These are phyloP conservation scores for Maniola jurtina DNA, from an alignment of 1,140 invertebrate genomes.

Conservation along the genomic window DNA sequence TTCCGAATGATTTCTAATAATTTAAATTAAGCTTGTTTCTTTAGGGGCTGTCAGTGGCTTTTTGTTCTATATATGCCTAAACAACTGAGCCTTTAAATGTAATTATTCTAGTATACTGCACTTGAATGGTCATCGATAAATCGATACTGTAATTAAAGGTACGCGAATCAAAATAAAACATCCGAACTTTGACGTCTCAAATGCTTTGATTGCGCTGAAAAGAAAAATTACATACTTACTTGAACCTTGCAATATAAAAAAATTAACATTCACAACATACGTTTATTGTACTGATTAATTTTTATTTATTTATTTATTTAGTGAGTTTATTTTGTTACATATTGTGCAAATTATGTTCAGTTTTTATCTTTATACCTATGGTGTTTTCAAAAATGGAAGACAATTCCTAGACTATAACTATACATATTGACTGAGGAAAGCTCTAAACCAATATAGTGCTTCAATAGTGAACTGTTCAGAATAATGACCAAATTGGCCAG, in stretches of 20 bases:
- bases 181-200: neutral
- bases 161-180: conserved; percentile 7
- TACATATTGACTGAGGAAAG: conserved; percentile 22
- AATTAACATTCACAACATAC: neutral
- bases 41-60: conserved; percentile 71
- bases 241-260: neutral
- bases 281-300: neutral
- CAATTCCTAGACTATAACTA: neutral
- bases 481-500: conserved; percentile 60
- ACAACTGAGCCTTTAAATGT: conserved; percentile 25
- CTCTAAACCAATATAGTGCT: conserved; percentile 29
- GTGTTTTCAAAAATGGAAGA: conserved; percentile 17
- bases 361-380: conserved; percentile 13
- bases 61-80: conserved; percentile 55
- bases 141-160: conserved; percentile 35
- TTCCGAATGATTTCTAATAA: conserved; percentile 60
- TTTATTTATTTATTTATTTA: neutral
- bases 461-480: conserved; percentile 32
- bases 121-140: conserved; percentile 36
- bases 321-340: neutral
- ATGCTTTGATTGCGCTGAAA: neutral
- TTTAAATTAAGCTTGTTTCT: conserved; percentile 62
- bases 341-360: conserved; percentile 12
- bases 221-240: neutral
- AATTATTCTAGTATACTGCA: conserved; percentile 32